A percentile compares a stretch with the other conserved stretches of the same genome.
Evolutionary conservation across 2,113 vertebrate species (phyloP).

Genomic region (Dipodomys spectabilis): DNA sequence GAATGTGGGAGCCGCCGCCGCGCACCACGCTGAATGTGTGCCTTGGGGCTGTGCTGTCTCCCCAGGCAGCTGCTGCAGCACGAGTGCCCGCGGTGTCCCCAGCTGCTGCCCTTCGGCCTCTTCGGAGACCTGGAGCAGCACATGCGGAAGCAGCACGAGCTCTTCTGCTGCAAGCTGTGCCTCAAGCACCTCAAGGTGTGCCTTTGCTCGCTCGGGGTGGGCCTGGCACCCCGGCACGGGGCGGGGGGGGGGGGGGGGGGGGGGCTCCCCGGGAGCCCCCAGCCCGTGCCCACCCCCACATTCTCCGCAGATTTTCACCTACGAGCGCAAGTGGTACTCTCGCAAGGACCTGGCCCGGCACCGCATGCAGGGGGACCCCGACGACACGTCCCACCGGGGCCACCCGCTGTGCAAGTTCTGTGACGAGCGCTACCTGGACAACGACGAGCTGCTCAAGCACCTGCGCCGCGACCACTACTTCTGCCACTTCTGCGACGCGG

Average conservation of each 20-base stretch:
- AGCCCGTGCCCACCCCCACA: not conserved
- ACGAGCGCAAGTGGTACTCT: slow-evolving; percentile 97
- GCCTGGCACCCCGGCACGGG: too few species aligned
- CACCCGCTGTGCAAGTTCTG: slow-evolving; percentile 99
- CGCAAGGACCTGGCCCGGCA: slow-evolving; percentile 97
- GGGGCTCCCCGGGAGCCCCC: not conserved
- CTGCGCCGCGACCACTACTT: slow-evolving; percentile 97
- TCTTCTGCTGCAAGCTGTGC: slow-evolving; percentile 98
- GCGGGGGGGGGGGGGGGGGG: not conserved
- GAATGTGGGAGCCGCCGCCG: too few species aligned
- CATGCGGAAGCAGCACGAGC: slow-evolving; percentile 97
- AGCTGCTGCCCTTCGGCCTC: slow-evolving; percentile 91
- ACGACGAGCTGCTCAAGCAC: slow-evolving; percentile 97
- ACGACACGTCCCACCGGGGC: slow-evolving; percentile 97
- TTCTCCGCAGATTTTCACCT: slow-evolving; percentile 92
- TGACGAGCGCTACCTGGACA: slow-evolving; percentile 97
- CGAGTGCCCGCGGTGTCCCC: slow-evolving; percentile 91
- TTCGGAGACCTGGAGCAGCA: slow-evolving; percentile 97
- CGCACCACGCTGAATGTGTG: not conserved
- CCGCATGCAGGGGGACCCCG: slow-evolving; percentile 95
- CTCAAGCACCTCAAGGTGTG: slow-evolving; percentile 95
- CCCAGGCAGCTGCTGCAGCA: slow-evolving; percentile 93
- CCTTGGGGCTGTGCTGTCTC: not conserved
- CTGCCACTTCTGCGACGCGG: slow-evolving; percentile 98
- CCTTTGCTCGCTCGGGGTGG: too few species aligned